These are phyloP conservation scores for Netelia virgata DNA, from an alignment of 2,888 invertebrate genomes.

Conservation along the genomic window DNA sequence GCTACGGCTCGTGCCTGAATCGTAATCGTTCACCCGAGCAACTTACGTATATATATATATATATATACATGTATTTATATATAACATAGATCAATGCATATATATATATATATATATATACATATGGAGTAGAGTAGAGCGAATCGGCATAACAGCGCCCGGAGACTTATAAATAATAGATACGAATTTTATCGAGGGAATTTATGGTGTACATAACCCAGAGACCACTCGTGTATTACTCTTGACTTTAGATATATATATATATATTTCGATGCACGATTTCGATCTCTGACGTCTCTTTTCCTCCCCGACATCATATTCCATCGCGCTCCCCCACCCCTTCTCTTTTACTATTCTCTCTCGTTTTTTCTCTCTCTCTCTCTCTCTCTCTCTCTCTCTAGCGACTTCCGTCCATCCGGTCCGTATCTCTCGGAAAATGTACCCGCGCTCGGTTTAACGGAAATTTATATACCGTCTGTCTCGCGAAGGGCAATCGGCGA, in stretches of 20 bases:
- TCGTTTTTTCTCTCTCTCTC: not conserved
- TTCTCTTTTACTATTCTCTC: not conserved
- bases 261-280: conserved; percentile 44
- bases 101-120: not conserved
- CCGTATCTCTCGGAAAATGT: conserved; percentile 21
- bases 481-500: not conserved
- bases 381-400: not conserved
- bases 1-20: conserved; percentile 62
- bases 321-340: conserved; percentile 1
- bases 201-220: conserved; percentile 41
- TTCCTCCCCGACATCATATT: conserved; percentile 28
- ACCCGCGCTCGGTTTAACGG: not conserved
- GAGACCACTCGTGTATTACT: conserved; percentile 21
- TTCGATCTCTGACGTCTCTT: conserved; percentile 57
- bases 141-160: conserved; percentile 42
- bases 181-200: conserved; percentile 61
- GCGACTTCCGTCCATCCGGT: not conserved
- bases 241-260: conserved; percentile 12
- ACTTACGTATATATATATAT: conserved; percentile 46
- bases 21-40: conserved; percentile 56
- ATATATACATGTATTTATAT: not conserved
- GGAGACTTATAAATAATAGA: conserved; percentile 65
- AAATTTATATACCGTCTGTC: conserved; percentile 29
- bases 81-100: not conserved
- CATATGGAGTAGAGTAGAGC: not conserved